Evolutionary conservation across 2,113 vertebrate genomes (phyloP).

Genomic region (Amia ocellicauda): DNA sequence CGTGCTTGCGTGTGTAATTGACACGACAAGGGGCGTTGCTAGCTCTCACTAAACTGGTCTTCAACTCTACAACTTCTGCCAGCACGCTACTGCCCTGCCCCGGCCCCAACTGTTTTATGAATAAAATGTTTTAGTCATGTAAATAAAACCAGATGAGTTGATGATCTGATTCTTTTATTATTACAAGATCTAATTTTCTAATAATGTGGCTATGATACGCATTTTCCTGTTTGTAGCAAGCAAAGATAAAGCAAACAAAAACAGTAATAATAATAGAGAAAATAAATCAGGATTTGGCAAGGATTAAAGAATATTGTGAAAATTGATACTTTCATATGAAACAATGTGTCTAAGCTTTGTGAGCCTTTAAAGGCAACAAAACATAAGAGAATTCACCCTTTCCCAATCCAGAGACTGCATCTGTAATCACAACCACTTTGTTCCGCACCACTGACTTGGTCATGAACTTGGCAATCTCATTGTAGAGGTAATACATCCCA

Average conservation of each 20-base stretch:
- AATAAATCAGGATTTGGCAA: too few species aligned
- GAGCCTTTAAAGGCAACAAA: background rate
- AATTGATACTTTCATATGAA: background rate
- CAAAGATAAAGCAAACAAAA: too few species aligned
- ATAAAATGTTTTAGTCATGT: too few species aligned
- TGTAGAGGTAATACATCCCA: conserved; percentile 86
- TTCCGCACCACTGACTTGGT: conserved; percentile 85
- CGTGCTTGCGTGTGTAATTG: background rate
- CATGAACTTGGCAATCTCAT: conserved; percentile 76
- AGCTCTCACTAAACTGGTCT: background rate
- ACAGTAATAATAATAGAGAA: too few species aligned
- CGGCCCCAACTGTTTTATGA: too few species aligned
- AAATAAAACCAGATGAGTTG: too few species aligned
- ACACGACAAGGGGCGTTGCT: background rate
- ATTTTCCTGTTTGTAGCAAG: too few species aligned
- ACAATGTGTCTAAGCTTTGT: too few species aligned
- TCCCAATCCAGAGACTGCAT: conserved; percentile 86
- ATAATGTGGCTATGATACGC: too few species aligned
- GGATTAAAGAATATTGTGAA: too few species aligned
- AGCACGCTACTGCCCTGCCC: background rate
- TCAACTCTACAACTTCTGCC: background rate
- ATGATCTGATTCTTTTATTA: too few species aligned
- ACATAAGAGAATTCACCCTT: conserved; percentile 69
- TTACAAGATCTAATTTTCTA: too few species aligned
- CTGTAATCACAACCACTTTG: conserved; percentile 92